Conservation (phyloP, 1,140 invertebrate species). For the Hyposmocoma kahamanoa region DNA sequence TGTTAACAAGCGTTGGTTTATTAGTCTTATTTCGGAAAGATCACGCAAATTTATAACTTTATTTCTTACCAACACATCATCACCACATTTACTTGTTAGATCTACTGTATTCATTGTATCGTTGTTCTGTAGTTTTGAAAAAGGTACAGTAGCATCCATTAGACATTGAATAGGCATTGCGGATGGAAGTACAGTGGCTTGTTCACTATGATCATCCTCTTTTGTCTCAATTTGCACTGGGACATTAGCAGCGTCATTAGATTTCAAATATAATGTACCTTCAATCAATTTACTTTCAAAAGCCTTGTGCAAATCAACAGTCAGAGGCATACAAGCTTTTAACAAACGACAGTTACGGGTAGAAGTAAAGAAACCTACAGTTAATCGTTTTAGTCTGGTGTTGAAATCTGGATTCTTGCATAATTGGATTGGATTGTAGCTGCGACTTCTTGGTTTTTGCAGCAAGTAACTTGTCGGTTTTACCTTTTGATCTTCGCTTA, state of each 20-base stretch:
- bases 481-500: conserved; percentile 13
- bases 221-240: neutral
- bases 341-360: conserved; percentile 40
- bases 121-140: conserved; percentile 30
- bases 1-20: conserved; percentile 38
- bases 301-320: conserved; percentile 49
- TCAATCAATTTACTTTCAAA: conserved; percentile 49
- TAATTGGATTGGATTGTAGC: conserved; percentile 49
- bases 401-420: conserved; percentile 68
- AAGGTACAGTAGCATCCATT: conserved; percentile 22
- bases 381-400: conserved; percentile 49
- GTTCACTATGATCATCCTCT: conserved; percentile 3
- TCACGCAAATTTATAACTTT: conserved; percentile 41
- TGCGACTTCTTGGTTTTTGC: conserved; percentile 46
- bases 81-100: neutral
- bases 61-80: conserved; percentile 23
- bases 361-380: conserved; percentile 40
- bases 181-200: conserved; percentile 22
- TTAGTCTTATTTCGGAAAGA: conserved; percentile 29
- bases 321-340: conserved; percentile 47
- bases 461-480: conserved; percentile 41
- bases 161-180: conserved; percentile 28
- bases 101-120: conserved; percentile 14
- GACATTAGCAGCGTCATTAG: neutral
- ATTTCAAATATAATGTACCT: conserved; percentile 36